Conservation (phyloP, 2,113 vertebrate genomes). For the Melanocharis versteri region DNA sequence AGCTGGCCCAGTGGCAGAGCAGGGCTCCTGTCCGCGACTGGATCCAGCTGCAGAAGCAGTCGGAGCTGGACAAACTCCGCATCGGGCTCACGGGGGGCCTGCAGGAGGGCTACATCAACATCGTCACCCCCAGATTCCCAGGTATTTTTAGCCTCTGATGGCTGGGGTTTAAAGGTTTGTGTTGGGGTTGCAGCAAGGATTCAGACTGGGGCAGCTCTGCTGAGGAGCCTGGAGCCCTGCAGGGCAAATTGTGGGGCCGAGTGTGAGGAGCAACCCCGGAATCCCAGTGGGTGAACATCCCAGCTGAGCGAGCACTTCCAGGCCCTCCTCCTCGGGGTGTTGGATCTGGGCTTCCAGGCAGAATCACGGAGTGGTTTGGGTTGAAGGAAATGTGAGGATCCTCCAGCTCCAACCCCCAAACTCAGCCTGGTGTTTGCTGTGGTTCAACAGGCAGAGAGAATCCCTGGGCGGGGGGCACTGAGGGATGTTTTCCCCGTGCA, state of each 20-base stretch:
- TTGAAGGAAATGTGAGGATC: no score
- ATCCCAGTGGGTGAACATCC: neutral
- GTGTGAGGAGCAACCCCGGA: neutral
- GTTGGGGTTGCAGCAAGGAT: neutral
- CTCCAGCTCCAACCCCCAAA: neutral
- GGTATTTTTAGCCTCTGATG: neutral
- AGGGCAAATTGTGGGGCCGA: neutral
- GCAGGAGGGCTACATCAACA: constrained; percentile 64
- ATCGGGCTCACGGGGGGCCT: constrained; percentile 44
- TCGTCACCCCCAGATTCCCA: neutral
- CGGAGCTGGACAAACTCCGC: constrained; percentile 29
- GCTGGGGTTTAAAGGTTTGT: accelerated
- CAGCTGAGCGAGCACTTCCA: accelerated
- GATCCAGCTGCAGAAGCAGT: constrained; percentile 43
- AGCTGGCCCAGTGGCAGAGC: neutral
- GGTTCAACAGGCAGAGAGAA: neutral
- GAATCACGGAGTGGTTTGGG: neutral
- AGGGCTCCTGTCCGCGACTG: constrained; percentile 4
- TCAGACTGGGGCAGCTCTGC: neutral
- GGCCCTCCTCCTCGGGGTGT: neutral
- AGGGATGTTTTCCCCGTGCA: neutral
- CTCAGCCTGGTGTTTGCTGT: neutral
- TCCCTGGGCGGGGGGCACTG: neutral
- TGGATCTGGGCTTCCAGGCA: neutral
- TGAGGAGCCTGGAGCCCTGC: neutral